Percentiles rank a stretch among this genome's conserved stretches.
phyloP scores from a whole-genome alignment of 1,140 invertebrate genomes.

The Aphelinus certus region DNA sequence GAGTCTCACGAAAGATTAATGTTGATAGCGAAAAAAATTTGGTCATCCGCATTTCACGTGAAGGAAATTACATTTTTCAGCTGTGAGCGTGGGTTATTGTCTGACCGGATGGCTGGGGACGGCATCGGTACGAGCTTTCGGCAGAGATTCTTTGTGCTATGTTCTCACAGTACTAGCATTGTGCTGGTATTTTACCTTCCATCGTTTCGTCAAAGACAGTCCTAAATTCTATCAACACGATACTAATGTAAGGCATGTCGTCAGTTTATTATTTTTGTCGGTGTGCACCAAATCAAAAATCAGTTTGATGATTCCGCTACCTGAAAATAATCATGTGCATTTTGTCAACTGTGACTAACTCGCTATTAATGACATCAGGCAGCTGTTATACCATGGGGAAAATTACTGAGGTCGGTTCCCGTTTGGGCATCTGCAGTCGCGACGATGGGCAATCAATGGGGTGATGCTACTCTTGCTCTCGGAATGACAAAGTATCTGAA shows the following conservation, averaged over 20 bases:
- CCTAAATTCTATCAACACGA: slow-evolving; percentile 64
- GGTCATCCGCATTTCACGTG: neutral
- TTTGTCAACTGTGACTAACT: no score
- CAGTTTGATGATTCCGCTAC: no score
- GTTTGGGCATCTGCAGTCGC: slow-evolving; percentile 71
- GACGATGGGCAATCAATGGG: slow-evolving; percentile 71
- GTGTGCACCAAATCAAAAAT: no score
- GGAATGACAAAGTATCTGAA: slow-evolving; percentile 71
- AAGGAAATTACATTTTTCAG: slow-evolving; percentile 47
- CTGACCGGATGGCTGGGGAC: slow-evolving; percentile 68
- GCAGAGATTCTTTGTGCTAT: slow-evolving; percentile 71
- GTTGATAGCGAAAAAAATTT: slow-evolving; percentile 9
- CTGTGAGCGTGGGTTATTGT: slow-evolving; percentile 69
- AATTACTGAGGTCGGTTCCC: slow-evolving; percentile 67
- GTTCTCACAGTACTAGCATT: slow-evolving; percentile 67
- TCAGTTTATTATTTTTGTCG: neutral
- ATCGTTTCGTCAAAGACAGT: slow-evolving; percentile 73
- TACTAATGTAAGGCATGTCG: slow-evolving; percentile 56
- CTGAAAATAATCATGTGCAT: no score
- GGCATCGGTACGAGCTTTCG: slow-evolving; percentile 65
- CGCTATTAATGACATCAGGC: slow-evolving; percentile 46
- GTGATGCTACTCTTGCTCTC: slow-evolving; percentile 69
- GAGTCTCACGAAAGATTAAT: neutral
- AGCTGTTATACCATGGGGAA: slow-evolving; percentile 68
- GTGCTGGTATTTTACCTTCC: slow-evolving; percentile 77